A percentile compares a stretch with the other conserved stretches of the same genome.
Conservation (phyloP, 2,113 vertebrate species). For the Panurus biarmicus region DNA sequence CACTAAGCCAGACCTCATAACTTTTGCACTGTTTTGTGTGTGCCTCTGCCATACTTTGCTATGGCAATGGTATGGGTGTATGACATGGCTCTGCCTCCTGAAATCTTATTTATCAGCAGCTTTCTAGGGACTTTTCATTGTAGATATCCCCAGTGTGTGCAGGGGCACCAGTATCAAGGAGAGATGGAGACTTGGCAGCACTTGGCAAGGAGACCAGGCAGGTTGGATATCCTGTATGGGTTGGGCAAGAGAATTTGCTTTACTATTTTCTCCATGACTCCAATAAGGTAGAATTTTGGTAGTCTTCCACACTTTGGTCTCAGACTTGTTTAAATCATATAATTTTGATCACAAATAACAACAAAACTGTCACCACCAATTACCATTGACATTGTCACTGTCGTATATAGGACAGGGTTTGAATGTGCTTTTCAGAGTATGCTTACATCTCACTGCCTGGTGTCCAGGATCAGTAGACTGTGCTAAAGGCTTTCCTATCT, state of each 20-base stretch:
- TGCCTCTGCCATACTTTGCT: neutral
- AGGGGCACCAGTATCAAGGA: neutral
- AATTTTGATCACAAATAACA: neutral
- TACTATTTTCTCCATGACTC: neutral
- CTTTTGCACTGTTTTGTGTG: neutral
- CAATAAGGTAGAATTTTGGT: neutral
- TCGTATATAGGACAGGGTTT: neutral
- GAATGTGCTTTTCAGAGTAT: neutral
- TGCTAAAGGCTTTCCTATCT: neutral
- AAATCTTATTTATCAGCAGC: neutral
- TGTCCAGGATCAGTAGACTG: neutral
- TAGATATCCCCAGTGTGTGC: too few species aligned
- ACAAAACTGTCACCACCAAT: neutral
- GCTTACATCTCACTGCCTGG: neutral
- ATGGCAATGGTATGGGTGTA: neutral
- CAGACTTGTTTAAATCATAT: neutral
- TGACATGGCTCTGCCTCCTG: neutral
- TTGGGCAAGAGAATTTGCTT: neutral
- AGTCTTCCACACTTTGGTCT: neutral
- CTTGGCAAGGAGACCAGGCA: neutral
- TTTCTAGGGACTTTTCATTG: neutral
- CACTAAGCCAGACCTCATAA: neutral
- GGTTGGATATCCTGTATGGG: neutral
- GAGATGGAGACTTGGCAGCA: neutral
- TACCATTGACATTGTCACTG: neutral